Evolutionary conservation across 2,888 invertebrate species (phyloP).

Genomic region (Drosophila aldrichi): DNA sequence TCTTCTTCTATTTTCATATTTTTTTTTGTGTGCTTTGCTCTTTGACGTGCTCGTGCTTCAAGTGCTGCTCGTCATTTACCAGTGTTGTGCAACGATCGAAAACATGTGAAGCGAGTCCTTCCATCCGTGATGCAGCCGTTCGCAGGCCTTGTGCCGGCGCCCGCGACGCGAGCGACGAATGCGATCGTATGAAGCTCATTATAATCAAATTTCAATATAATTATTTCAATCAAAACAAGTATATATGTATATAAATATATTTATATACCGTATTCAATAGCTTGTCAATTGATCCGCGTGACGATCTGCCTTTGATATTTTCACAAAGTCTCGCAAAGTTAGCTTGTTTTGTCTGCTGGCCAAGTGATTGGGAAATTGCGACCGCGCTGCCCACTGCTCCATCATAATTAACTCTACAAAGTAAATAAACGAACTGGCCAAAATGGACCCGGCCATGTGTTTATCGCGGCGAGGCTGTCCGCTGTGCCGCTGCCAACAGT

Average conservation of each 20-base stretch:
- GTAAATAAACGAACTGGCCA: conserved; percentile 72
- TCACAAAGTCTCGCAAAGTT: conserved; percentile 30
- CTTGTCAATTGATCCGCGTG: conserved; percentile 8
- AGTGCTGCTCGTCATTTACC: conserved; percentile 14
- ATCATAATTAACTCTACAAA: conserved; percentile 80
- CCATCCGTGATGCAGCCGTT: conserved; percentile 57
- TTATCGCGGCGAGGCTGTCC: conserved; percentile 45
- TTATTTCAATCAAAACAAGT: too few species aligned
- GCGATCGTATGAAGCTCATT: conserved; percentile 36
- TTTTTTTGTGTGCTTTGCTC: not conserved
- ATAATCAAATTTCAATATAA: not conserved
- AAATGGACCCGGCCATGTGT: conserved; percentile 75
- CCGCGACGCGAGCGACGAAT: conserved; percentile 44
- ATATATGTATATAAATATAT: not conserved
- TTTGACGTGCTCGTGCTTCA: conserved; percentile 19
- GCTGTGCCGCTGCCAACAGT: conserved; percentile 38
- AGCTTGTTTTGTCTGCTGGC: conserved; percentile 10
- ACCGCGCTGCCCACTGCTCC: conserved; percentile 60
- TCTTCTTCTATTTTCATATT: too few species aligned
- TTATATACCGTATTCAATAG: not conserved
- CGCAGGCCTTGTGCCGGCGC: conserved; percentile 51
- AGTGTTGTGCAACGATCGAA: conserved; percentile 30
- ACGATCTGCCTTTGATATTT: conserved; percentile 42
- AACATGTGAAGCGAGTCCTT: conserved; percentile 52
- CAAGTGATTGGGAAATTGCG: conserved; percentile 26